These are phyloP conservation scores for Drosophila kepulauana DNA, from an alignment of 1,140 invertebrate species.

Conservation along the genomic window DNA sequence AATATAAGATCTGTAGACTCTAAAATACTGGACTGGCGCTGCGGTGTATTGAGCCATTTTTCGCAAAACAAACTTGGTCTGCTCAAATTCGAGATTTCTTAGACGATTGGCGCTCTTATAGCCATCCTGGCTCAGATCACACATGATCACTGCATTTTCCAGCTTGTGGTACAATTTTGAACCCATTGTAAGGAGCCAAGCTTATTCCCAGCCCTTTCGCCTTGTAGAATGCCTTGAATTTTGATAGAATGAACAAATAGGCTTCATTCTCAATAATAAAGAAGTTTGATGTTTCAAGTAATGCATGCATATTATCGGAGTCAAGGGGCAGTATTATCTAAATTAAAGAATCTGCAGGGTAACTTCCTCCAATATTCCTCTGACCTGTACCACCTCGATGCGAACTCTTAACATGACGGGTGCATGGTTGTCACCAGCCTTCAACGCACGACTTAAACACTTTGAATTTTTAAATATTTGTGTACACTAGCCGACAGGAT, in stretches of 20 bases:
- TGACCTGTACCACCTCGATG: conserved; percentile 60
- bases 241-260: background rate
- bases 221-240: background rate
- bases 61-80: conserved; percentile 85
- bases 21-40: conserved; percentile 47
- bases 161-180: conserved; percentile 39
- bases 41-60: conserved; percentile 87
- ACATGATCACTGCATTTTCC: conserved; percentile 74
- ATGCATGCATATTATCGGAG: background rate
- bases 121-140: conserved; percentile 85
- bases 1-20: conserved; percentile 48
- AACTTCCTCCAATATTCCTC: background rate
- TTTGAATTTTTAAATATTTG: conserved; percentile 63
- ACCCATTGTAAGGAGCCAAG: background rate
- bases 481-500: conserved; percentile 73
- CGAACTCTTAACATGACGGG: conserved; percentile 63
- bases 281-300: background rate
- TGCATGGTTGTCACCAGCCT: conserved; percentile 72
- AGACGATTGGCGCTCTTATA: conserved; percentile 86
- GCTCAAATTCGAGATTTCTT: conserved; percentile 85
- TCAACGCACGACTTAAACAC: conserved; percentile 47
- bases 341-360: too few relatives aligned
- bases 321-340: conserved; percentile 6
- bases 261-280: conserved; percentile 7
- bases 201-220: background rate